Percentiles rank a stretch among this genome's conserved stretches.
phyloP scores from a whole-genome alignment of 2,113 vertebrate species.

The Cichladusa arquata region DNA sequence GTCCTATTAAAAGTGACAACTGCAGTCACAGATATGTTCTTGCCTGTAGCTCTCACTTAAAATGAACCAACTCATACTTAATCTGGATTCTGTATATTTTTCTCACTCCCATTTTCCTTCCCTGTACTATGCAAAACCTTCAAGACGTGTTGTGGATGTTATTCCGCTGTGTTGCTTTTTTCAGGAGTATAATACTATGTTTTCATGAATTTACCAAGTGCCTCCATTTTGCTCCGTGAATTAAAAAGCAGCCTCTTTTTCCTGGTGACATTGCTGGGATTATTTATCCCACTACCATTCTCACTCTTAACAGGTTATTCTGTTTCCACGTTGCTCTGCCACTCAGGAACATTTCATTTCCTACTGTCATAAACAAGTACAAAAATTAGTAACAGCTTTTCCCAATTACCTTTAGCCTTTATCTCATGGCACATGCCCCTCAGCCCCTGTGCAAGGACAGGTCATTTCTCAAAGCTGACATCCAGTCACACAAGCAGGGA shows the following conservation, averaged over 20 bases:
- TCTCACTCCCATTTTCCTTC: background rate
- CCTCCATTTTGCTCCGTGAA: background rate
- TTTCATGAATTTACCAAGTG: background rate
- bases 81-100: background rate
- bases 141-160: background rate
- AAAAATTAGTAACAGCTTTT: background rate
- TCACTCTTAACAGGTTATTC: background rate
- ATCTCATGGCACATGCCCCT: background rate
- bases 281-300: background rate
- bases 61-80: background rate
- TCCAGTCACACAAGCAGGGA: background rate
- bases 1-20: background rate
- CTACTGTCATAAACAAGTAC: background rate
- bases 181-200: background rate
- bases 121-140: background rate
- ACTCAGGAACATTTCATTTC: background rate
- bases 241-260: background rate
- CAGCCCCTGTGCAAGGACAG: background rate
- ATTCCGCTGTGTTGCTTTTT: accelerated
- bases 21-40: background rate
- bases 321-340: background rate
- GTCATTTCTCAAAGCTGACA: background rate
- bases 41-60: background rate
- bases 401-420: background rate
- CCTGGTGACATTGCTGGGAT: background rate